Conservation (phyloP, 2,888 invertebrate genomes). For the Elmis aenea region DNA sequence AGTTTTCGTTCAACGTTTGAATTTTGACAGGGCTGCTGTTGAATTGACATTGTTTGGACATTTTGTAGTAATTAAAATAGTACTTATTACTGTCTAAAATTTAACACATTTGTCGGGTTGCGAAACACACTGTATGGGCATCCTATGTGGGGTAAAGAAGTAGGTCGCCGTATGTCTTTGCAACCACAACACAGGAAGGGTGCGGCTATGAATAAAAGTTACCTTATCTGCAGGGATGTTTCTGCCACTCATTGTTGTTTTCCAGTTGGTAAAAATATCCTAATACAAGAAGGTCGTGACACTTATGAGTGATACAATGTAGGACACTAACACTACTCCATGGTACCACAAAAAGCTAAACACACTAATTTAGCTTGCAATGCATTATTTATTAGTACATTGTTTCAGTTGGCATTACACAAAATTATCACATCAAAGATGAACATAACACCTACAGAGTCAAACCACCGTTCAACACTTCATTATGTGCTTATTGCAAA, state of each 20-base stretch:
- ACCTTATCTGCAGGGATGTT: conserved; percentile 83
- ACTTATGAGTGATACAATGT: conserved; percentile 29
- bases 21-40: too few species aligned
- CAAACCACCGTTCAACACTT: not conserved
- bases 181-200: conserved; percentile 36
- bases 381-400: not conserved
- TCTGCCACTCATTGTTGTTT: conserved; percentile 68
- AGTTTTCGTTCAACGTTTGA: too few species aligned
- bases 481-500: conserved; percentile 8
- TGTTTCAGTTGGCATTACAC: too few species aligned
- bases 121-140: conserved; percentile 8
- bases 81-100: too few species aligned
- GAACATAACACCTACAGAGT: not conserved
- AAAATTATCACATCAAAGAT: conserved; percentile 8
- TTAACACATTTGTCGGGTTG: conserved; percentile 2
- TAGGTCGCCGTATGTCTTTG: conserved; percentile 40
- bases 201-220: conserved; percentile 45
- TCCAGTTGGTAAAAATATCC: conserved; percentile 24
- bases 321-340: conserved; percentile 38
- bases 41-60: too few species aligned
- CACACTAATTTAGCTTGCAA: not conserved
- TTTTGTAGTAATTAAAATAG: too few species aligned
- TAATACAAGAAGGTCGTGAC: conserved; percentile 15
- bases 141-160: conserved; percentile 32
- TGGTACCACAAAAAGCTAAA: conserved; percentile 17